These are phyloP conservation scores for Aporophyla nigra DNA, from an alignment of 2,888 invertebrate species.

Conservation along the genomic window DNA sequence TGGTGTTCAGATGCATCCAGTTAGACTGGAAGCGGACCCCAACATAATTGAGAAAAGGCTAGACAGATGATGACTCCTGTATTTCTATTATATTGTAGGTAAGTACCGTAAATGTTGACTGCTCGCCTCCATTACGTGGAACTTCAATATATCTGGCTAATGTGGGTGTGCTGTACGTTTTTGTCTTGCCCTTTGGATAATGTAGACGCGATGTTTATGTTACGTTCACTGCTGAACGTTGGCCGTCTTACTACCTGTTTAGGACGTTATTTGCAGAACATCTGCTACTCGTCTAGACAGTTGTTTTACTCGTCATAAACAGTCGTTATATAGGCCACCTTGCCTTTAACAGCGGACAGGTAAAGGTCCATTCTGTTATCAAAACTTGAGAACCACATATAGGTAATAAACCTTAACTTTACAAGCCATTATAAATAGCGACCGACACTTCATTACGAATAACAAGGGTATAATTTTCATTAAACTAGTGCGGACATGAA, in stretches of 20 bases:
- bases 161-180: no score
- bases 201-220: neutral
- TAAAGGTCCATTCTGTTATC: neutral
- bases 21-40: no score
- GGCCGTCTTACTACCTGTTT: neutral
- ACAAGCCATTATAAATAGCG: constrained; percentile 24
- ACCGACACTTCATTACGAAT: constrained; percentile 26
- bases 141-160: neutral
- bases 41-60: no score
- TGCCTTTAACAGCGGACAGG: neutral
- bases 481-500: constrained; percentile 46
- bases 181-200: neutral
- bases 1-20: no score
- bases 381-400: constrained; percentile 12
- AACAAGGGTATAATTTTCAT: constrained; percentile 48
- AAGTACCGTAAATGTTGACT: neutral
- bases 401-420: constrained; percentile 17
- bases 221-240: constrained; percentile 3
- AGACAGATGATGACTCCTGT: no score
- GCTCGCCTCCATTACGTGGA: neutral
- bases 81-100: no score
- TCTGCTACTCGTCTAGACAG: neutral
- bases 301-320: neutral
- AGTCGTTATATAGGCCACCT: neutral
- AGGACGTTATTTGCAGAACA: neutral